Conservation (phyloP, 2,888 invertebrate species). For the Phytoseiulus persimilis region DNA sequence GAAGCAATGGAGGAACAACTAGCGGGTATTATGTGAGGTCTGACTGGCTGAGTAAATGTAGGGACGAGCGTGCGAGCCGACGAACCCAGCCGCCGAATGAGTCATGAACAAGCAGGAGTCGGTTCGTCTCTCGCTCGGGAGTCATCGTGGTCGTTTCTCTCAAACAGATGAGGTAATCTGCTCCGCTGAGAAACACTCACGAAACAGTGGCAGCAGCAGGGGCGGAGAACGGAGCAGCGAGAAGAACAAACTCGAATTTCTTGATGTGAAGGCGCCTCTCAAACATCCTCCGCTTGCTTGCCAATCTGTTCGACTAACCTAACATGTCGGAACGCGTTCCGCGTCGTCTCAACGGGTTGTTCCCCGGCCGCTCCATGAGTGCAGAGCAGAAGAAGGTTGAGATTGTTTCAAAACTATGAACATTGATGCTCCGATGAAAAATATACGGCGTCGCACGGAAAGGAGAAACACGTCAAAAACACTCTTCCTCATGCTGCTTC, state of each 20-base stretch:
- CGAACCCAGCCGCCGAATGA: background rate
- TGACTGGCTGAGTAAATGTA: background rate
- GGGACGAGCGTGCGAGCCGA: background rate
- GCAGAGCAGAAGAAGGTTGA: background rate
- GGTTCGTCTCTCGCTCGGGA: background rate
- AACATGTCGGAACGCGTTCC: background rate
- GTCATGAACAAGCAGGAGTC: background rate
- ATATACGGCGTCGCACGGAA: no score
- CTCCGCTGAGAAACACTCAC: background rate
- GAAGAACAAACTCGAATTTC: constrained; percentile 5
- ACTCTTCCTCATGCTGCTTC: no score
- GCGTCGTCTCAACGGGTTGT: background rate
- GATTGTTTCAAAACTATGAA: no score
- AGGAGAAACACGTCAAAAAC: no score
- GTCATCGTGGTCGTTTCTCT: background rate
- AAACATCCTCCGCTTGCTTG: background rate
- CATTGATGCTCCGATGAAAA: no score
- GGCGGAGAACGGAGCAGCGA: background rate
- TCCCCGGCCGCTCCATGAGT: background rate
- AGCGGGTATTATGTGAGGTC: background rate
- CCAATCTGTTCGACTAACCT: background rate
- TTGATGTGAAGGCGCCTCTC: background rate
- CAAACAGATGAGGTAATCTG: background rate
- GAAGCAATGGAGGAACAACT: background rate
- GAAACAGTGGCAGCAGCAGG: background rate